Conservation (phyloP, 1,140 invertebrate species). For the Bombus sibiricus region DNA sequence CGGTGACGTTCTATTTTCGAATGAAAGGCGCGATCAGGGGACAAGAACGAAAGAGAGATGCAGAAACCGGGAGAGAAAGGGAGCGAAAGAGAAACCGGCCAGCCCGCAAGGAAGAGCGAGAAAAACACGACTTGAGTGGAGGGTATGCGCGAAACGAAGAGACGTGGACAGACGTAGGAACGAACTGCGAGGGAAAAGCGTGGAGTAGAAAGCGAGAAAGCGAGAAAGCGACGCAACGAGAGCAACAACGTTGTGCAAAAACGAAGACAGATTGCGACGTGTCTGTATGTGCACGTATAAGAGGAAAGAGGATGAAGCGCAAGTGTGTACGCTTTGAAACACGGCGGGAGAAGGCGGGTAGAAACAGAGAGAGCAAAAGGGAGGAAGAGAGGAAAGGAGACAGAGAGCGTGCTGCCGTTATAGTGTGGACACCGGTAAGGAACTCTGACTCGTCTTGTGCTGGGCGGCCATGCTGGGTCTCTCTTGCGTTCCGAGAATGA, state of each 20-base stretch:
- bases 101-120: conserved; percentile 17
- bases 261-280: conserved; percentile 47
- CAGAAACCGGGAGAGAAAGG: conserved; percentile 29
- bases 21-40: conserved; percentile 77
- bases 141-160: conserved; percentile 39
- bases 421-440: conserved; percentile 58
- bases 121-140: conserved; percentile 16
- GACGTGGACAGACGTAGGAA: conserved; percentile 35
- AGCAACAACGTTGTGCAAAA: conserved; percentile 44
- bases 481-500: conserved; percentile 63
- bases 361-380: conserved; percentile 30
- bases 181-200: conserved; percentile 42
- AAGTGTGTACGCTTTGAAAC: conserved; percentile 36
- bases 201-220: conserved; percentile 42
- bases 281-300: conserved; percentile 6
- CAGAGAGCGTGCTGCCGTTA: conserved; percentile 8
- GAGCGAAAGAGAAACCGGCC: conserved; percentile 31
- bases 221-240: conserved; percentile 45
- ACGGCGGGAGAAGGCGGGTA: conserved; percentile 37
- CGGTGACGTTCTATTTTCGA: conserved; percentile 80
- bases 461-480: conserved; percentile 69
- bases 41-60: conserved; percentile 66
- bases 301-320: conserved; percentile 22
- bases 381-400: conserved; percentile 30
- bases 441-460: conserved; percentile 59